Conservation (phyloP, 2,888 invertebrate genomes). For the Caenorhabditis sinica region DNA sequence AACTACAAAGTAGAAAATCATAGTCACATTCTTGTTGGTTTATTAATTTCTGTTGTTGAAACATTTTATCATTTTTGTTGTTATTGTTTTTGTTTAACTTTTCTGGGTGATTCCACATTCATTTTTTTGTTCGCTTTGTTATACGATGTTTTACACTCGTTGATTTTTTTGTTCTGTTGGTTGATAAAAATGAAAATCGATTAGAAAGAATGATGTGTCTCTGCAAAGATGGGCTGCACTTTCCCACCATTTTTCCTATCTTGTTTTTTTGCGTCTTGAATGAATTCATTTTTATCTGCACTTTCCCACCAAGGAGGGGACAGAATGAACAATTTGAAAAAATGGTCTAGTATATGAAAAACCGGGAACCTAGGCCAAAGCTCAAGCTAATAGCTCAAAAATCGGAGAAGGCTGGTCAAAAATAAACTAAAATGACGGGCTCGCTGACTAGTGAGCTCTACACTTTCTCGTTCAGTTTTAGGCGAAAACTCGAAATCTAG, state of each 20-base stretch:
- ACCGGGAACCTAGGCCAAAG: too few relatives aligned
- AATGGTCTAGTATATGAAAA: too few relatives aligned
- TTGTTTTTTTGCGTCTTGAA: too few relatives aligned
- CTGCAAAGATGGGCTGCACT: constrained; percentile 27
- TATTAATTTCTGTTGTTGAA: constrained; percentile 11
- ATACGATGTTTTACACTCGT: constrained; percentile 27
- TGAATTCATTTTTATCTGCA: too few relatives aligned
- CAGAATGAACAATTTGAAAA: too few relatives aligned
- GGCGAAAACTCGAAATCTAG: too few relatives aligned
- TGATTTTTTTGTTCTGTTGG: constrained; percentile 21
- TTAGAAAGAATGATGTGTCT: neutral
- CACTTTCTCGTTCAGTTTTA: too few relatives aligned
- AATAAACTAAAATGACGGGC: too few relatives aligned
- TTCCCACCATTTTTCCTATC: constrained; percentile 11
- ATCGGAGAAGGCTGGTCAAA: too few relatives aligned
- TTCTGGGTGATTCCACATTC: constrained; percentile 20
- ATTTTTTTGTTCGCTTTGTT: constrained; percentile 19
- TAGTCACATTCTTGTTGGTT: constrained; percentile 52
- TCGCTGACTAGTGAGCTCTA: too few relatives aligned
- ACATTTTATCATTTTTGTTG: constrained; percentile 48
- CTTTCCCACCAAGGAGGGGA: too few relatives aligned
- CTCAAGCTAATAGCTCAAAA: too few relatives aligned
- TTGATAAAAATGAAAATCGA: constrained; percentile 28
- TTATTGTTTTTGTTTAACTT: constrained; percentile 28
- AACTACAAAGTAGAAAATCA: neutral